Evolutionary conservation across 2,113 vertebrate species (phyloP), one percentile per base, ranked within the genome.

Genomic region (Pluvianellus socialis): DNA sequence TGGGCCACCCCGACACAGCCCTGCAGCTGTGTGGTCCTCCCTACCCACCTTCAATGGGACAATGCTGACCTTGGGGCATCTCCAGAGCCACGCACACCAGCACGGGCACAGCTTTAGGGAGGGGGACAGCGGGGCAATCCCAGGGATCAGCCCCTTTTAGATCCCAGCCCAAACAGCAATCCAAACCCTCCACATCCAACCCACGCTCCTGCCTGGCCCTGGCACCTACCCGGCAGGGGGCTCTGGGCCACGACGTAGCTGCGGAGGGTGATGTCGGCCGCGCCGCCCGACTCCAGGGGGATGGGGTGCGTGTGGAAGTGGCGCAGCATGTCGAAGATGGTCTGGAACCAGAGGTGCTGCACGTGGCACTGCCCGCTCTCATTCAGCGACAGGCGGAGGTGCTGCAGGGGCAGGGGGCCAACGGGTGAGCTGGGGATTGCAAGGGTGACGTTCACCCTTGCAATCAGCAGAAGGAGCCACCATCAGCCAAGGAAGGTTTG

Each of bases 261-360:
- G 96, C 98, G 99, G 7, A 99, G 98, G 23, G 99, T 99, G 98
- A 99, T 99, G 98, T 99, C 99, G 0, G 99, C 99, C 0, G 99
- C 98, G 18, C 99, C 99, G 3, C 99, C 99, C 0, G 99, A 99
- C 97, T 99, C 99, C 26, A 99, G 98, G 1, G 99, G 99, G 90
- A 99, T 99, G 56, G 99, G 99, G 62, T 99, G 99, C 1, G 98
- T 98, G 94, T 99, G 99, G 98, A 99, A 99, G 96, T 99, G 99
- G n/a, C 98, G 98, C 79, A 99, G 95, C 99, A 99, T 99, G 96
- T 99, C 99, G 1, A 99, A 98, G 89, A 99, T 99, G 5, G 99
- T 99, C 98, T 99, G 99, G 97, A 99, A 99, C 99, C 99, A 99
- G 96, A 99, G 98, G 96, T 99, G 99, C 95, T 99, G 99, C 24